Percentiles rank a stretch among this genome's conserved stretches.
Conservation (phyloP, 2,888 invertebrate genomes). For the Amiota communis region DNA sequence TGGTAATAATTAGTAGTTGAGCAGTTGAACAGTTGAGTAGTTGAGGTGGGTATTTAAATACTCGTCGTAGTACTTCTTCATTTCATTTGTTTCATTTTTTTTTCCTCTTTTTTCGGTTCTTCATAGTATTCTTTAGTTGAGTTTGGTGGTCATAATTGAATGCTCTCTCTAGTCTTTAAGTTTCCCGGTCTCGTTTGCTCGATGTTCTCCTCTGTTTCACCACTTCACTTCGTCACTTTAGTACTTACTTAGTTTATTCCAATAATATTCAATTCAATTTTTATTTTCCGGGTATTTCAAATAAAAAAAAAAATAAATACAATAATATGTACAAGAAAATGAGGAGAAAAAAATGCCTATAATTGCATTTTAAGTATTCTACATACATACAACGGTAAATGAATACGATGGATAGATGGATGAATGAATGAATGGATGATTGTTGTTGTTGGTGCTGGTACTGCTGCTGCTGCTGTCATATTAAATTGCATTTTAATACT, state of each 20-base stretch:
- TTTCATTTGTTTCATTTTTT: conserved; percentile 36
- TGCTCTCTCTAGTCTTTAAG: background rate
- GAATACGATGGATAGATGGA: too few relatives aligned
- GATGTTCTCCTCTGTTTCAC: background rate
- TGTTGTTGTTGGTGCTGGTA: conserved; percentile 19
- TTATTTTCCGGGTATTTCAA: conserved; percentile 62
- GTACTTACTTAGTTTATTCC: conserved; percentile 5
- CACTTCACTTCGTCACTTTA: background rate
- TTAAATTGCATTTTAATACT: background rate
- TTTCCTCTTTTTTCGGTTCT: conserved; percentile 6
- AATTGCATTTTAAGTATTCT: conserved; percentile 68
- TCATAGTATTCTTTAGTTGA: background rate
- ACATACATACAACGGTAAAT: too few relatives aligned
- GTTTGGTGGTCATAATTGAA: background rate
- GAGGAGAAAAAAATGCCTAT: conserved; percentile 59
- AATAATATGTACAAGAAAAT: conserved; percentile 35
- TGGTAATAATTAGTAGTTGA: conserved; percentile 72
- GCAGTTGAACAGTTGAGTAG: conserved; percentile 70
- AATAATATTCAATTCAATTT: conserved; percentile 31
- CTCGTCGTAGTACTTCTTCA: conserved; percentile 50
- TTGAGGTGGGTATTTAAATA: conserved; percentile 71
- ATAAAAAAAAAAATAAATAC: conserved; percentile 51
- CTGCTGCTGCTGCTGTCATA: conserved; percentile 10
- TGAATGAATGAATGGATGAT: conserved; percentile 30
- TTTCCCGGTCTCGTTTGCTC: conserved; percentile 2